Evolutionary conservation across 2,888 invertebrate species (phyloP), one percentile per base, ranked within the genome.

Genomic region (Tenodera sinensis): DNA sequence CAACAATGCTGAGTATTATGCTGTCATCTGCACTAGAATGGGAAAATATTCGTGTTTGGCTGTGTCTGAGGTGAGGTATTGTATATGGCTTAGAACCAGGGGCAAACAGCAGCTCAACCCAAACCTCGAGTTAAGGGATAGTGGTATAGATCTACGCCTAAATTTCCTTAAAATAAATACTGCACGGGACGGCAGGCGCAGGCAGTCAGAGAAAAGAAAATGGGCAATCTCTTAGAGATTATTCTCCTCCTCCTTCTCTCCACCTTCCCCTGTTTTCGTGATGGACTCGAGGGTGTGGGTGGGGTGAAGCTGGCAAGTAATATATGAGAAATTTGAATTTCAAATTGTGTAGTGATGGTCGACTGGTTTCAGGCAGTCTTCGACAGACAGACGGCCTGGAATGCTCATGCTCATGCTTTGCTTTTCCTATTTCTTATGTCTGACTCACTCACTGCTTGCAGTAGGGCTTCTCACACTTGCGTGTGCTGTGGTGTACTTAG

Each of bases 261-360:
- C 27, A 15, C 30, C 12, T 81, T 85, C 85, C 54, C 28, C 42
- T 86, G 71, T 27, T 86, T 54, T 25, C 42, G 20, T 81, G 81
- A 86, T 86, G 81, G 86, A 86, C 86, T 81, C 28, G 86, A 86
- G 28, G 71, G 28, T 54, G 85, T 25, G 85, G 85, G 85, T 85
- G 85, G 85, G 28, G 84, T 34, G 84, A 25, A 15, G 84, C 34
- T 54, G 85, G 54, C 71, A 86, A 86, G 86, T 86, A 86, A 86
- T 86, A 86, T 28, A 86, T 86, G 86, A 30, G 54, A 86, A 86
- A 86, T 86, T 86, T 86, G 86, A 86, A 86, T 86, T 86, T 86
- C 86, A 86, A 86, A 86, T 86, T 86, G 86, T 28, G 71, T 81
- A 47, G 81, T 28, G 86, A 86, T 86, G 86, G 71, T 42, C 71